Percentiles rank a stretch among this genome's conserved stretches.
Conservation (phyloP, 2,113 vertebrate genomes). For the Capra hircus region DNA sequence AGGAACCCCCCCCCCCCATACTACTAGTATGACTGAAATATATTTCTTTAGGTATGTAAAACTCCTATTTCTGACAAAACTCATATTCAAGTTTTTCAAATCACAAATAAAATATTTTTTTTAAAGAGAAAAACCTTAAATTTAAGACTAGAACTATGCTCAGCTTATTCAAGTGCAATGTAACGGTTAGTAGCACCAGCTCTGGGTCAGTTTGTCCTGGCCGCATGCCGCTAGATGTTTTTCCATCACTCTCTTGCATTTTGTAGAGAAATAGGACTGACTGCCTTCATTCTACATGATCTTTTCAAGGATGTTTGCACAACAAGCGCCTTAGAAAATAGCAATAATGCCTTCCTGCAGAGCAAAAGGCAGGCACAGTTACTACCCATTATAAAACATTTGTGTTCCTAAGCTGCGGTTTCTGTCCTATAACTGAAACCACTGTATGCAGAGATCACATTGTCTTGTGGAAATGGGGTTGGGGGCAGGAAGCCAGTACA, state of each 20-base stretch:
- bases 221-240: neutral
- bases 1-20: neutral
- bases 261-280: neutral
- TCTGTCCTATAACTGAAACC: neutral
- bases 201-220: neutral
- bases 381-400: neutral
- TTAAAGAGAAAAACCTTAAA: neutral
- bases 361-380: neutral
- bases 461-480: neutral
- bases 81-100: neutral
- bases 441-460: neutral
- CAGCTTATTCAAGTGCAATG: neutral
- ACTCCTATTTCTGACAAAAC: neutral
- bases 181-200: neutral
- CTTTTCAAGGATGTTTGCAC: neutral
- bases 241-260: neutral
- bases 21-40: neutral
- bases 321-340: neutral
- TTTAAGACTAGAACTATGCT: neutral
- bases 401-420: neutral
- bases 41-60: neutral
- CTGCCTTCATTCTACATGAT: neutral
- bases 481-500: neutral
- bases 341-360: neutral
- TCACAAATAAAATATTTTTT: neutral